Evolutionary conservation across 1,140 invertebrate genomes (phyloP).

Genomic region (Elymnias hypermnestra): DNA sequence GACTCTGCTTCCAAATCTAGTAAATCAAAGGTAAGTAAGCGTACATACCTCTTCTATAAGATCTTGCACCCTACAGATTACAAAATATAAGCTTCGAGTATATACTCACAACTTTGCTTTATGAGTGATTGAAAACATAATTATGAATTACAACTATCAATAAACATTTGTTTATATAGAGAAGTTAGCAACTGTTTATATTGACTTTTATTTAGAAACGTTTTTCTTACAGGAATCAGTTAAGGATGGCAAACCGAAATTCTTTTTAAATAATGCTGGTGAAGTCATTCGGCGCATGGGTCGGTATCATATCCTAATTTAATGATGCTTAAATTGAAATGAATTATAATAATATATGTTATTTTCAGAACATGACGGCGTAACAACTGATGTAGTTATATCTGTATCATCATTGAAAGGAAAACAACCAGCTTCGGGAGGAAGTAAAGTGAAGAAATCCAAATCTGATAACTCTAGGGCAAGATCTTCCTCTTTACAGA

Average conservation of each 20-base stretch:
- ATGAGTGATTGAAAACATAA: no score
- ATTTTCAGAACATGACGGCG: conserved; percentile 54
- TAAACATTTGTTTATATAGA: no score
- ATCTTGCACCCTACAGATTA: no score
- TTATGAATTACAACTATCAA: no score
- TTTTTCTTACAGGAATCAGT: conserved; percentile 52
- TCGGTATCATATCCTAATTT: conserved; percentile 32
- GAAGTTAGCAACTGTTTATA: no score
- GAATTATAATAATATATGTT: no score
- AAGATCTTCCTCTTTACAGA: conserved; percentile 58
- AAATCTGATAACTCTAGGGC: conserved; percentile 60
- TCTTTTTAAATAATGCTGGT: conserved; percentile 66
- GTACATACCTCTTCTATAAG: no score
- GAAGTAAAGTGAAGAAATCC: conserved; percentile 70
- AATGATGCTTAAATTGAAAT: no score
- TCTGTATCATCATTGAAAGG: conserved; percentile 66
- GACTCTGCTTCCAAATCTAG: conserved; percentile 72
- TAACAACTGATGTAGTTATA: conserved; percentile 58
- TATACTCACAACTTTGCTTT: no score
- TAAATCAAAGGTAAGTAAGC: conserved; percentile 65
- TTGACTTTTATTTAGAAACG: no score
- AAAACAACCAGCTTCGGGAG: conserved; percentile 67
- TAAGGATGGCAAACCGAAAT: conserved; percentile 63
- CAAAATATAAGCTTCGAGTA: no score
- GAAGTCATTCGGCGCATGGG: conserved; percentile 67